Evolutionary conservation across 2,888 invertebrate genomes (phyloP).

Genomic region (Asteroscopus sphinx): DNA sequence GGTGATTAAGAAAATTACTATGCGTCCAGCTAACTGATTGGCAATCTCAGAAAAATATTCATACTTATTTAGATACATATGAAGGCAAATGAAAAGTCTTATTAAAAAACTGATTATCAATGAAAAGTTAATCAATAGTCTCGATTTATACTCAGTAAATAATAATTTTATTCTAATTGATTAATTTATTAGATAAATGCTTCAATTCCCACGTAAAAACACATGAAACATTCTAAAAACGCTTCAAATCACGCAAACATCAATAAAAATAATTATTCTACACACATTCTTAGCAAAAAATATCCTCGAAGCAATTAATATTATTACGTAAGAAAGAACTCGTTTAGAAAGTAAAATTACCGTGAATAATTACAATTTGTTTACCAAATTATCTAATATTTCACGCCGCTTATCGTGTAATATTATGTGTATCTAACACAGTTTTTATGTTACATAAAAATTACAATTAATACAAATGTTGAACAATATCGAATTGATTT

Average conservation of each 20-base stretch:
- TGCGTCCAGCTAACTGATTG: no score
- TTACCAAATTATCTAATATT: not conserved
- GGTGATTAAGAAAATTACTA: no score
- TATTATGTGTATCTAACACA: not conserved
- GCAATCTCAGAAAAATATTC: no score
- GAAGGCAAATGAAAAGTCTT: no score
- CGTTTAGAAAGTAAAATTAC: slow-evolving; percentile 10
- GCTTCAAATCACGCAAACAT: not conserved
- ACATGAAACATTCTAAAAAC: not conserved
- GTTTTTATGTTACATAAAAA: not conserved
- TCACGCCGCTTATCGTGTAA: not conserved
- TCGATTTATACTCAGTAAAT: no score
- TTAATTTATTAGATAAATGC: not conserved
- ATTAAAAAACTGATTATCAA: no score
- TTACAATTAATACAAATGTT: not conserved
- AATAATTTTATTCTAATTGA: no score
- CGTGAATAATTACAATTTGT: slow-evolving; percentile 6
- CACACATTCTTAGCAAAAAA: not conserved
- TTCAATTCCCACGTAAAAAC: not conserved
- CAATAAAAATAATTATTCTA: not conserved
- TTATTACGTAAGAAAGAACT: not conserved
- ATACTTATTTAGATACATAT: no score
- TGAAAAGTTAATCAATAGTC: no score
- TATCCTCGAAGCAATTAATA: not conserved
- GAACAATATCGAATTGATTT: not conserved